These are phyloP conservation scores for Pammene fasciana DNA, from an alignment of 2,888 invertebrate species.

Conservation along the genomic window DNA sequence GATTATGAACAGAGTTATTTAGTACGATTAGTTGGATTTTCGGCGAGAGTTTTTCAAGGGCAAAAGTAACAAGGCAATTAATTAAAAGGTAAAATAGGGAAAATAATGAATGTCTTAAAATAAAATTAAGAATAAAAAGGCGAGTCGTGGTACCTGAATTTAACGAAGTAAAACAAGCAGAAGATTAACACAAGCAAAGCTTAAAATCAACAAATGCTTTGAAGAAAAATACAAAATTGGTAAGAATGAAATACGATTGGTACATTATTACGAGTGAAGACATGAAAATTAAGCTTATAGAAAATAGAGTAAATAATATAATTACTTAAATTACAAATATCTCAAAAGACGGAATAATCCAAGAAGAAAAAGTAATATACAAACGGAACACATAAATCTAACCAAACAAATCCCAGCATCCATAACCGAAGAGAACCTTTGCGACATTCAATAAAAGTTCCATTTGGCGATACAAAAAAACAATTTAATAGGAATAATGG, in stretches of 20 bases:
- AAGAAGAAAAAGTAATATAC: neutral
- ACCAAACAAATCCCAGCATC: slow-evolving; percentile 15
- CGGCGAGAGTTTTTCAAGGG: neutral
- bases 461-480: slow-evolving; percentile 50
- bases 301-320: too few species aligned
- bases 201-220: too few species aligned
- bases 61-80: neutral
- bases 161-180: too few species aligned
- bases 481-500: slow-evolving; percentile 60
- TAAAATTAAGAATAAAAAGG: too few species aligned
- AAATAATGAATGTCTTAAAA: neutral
- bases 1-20: slow-evolving; percentile 1
- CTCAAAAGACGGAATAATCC: too few species aligned
- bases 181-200: too few species aligned
- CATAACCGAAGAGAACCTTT: slow-evolving; percentile 43
- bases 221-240: too few species aligned
- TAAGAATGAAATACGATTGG: too few species aligned
- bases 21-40: neutral
- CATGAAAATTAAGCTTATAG: too few species aligned
- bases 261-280: too few species aligned
- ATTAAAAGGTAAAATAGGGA: neutral
- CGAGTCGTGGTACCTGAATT: too few species aligned
- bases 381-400: slow-evolving; percentile 12
- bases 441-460: slow-evolving; percentile 53
- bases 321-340: too few species aligned